Evolutionary conservation across 2,888 invertebrate genomes (phyloP), one percentile per base, ranked within the genome.

Genomic region (Erebia aethiops): DNA sequence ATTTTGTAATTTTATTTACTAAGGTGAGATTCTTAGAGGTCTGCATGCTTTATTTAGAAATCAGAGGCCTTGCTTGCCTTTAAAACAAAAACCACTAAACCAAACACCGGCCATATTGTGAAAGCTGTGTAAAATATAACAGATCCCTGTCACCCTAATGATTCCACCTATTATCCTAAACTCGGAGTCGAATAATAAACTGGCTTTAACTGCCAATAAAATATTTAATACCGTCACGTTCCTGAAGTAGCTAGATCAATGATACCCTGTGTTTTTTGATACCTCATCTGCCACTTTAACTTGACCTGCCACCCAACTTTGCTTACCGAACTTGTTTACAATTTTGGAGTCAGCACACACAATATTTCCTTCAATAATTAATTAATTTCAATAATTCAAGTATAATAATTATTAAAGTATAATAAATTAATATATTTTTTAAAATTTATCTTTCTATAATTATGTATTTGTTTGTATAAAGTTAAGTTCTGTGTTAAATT

Each of bases 91-190:
- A 57, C 46, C 60, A 56, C 26, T 4, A 69, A 54, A 54, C 35
- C 46, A 67, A 63, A 67, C 62, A 49, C 21, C 51, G 63, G 13
- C 67, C 67, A 67, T 67, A 67, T 71, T 51, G 51, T 63, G 51
- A 68, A 69, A 51, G 67, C 66, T 69, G 72, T 72, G 75, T 78
- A 79, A 77, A 83, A 84, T 83, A 81, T 82, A 82, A 78, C 82
- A 81, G 84, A 83, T 85, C 85, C 80, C 75, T 82, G 83, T 84
- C 85, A 82, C 87, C 86, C 81, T 87, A 89, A 89, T 87, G 85
- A 90, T 87, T 86, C 83, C 79, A 82, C 87, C 89, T 90, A 91
- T 92, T 90, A 91, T 84, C 83, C 87, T 92, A 92, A 92, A 90
- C 89, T 88, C 78, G 71, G 81, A 87, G 85, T 80, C 79, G 83